Evolutionary conservation across 2,113 vertebrate genomes (phyloP), one percentile per base, ranked within the genome.

Genomic region (Burhinus oedicnemus): DNA sequence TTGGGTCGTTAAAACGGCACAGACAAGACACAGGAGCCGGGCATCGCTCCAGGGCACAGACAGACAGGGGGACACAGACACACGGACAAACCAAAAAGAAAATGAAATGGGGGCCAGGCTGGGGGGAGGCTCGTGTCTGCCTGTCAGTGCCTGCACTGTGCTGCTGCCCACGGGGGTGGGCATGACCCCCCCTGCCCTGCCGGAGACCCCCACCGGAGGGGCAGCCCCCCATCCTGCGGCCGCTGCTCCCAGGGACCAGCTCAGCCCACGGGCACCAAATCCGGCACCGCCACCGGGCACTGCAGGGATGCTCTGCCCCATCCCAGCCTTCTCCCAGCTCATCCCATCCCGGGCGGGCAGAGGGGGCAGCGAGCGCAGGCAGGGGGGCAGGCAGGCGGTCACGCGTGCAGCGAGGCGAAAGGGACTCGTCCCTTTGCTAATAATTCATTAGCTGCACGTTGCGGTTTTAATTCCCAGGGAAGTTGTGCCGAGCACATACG

Each of bases 11-110:
- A 45, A 61, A 88, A 96, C 9, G 0, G 70, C 79, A 94, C 87
- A 65, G 86, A 92, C 19, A 47, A 55, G 89, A 93, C 90, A 84
- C n/a, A 8, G 68, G 66, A 62, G 51, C 51, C 1, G 7, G 34
- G 45, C 18, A 5, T 15, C 1, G 36, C 80, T 47, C 86, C 4
- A 2, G 34, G 22, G 77, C 70, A 90, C 89, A n/a, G 88, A 82
- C 90, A 90, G 55, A 86, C 60, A 19, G 34, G 8, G 42, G 23
- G 32, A 89, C 92, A 93, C 6, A 5, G 92, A 96, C 94, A 95
- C 71, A 96, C 2, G 27, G 89, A 97, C 92, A 96, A 70, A 98
- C 69, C 93, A 57, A 93, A 91, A 94, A 95, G 77, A 90, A 96
- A 97, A 95, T 17, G 15, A 93, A 86, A 91, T 8, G 52, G 49